Conservation (phyloP, 2,888 invertebrate species). For the Stenchaetothrips biformis region DNA sequence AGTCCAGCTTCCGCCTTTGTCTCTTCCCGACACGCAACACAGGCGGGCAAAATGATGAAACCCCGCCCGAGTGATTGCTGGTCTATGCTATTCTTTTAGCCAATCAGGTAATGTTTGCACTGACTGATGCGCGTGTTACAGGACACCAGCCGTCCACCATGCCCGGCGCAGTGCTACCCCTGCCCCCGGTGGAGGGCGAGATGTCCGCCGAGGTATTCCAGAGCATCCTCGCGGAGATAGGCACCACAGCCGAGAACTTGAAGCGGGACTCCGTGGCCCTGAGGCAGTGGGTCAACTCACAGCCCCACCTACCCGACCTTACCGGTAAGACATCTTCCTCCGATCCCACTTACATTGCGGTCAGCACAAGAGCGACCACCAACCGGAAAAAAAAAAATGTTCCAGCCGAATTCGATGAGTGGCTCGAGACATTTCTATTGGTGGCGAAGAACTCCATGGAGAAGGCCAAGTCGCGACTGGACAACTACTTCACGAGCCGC, state of each 20-base stretch:
- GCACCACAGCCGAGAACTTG: not conserved
- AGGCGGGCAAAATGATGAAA: no score
- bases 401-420: not conserved
- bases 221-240: not conserved
- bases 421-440: not conserved
- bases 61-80: no score
- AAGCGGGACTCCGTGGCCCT: not conserved
- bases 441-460: constrained; percentile 1
- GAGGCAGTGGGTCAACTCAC: not conserved
- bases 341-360: not conserved
- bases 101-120: no score
- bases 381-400: not conserved
- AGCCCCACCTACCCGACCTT: constrained; percentile 8
- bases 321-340: not conserved
- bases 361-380: not conserved
- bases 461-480: not conserved
- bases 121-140: not conserved
- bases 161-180: not conserved
- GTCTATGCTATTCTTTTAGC: no score
- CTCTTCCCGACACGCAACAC: no score
- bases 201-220: not conserved
- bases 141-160: not conserved
- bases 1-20: no score
- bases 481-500: not conserved
- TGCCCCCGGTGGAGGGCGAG: not conserved